Conservation (phyloP, 92 coral and sea anemone species). For the Nematostella vectensis region DNA sequence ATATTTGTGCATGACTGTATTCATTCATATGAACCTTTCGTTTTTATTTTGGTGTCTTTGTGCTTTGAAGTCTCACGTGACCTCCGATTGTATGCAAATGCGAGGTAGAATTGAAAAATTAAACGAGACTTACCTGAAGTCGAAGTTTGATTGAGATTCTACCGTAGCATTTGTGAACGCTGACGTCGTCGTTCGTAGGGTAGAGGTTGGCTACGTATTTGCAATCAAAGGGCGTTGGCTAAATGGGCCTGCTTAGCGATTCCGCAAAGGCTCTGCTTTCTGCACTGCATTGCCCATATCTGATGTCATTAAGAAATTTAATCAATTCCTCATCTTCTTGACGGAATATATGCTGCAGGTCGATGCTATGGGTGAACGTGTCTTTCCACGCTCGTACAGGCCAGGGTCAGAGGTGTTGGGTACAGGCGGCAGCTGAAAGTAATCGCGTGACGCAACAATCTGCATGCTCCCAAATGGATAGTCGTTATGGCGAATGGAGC, state of each 20-base stretch:
- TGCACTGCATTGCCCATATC: slow-evolving; percentile 1
- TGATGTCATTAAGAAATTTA: slow-evolving; percentile 13
- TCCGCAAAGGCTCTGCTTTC: slow-evolving; percentile 9
- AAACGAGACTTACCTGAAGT: slow-evolving; percentile 1
- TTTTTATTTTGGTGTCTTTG: slow-evolving; percentile 16
- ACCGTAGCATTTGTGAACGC: slow-evolving; percentile 37
- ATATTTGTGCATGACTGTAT: background rate
- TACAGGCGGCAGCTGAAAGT: slow-evolving; percentile 47
- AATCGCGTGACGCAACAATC: slow-evolving; percentile 50
- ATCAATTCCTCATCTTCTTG: slow-evolving; percentile 26
- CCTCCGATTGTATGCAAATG: slow-evolving; percentile 63
- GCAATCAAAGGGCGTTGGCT: slow-evolving; percentile 27
- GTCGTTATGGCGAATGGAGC: slow-evolving; percentile 7
- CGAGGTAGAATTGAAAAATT: slow-evolving; percentile 47
- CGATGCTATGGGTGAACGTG: slow-evolving; percentile 34
- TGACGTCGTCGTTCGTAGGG: slow-evolving; percentile 38
- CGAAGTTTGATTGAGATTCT: slow-evolving; percentile 59
- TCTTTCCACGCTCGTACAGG: slow-evolving; percentile 33
- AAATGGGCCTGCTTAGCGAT: slow-evolving; percentile 19
- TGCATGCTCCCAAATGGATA: slow-evolving; percentile 47
- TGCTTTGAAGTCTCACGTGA: slow-evolving; percentile 66
- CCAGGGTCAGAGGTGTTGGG: slow-evolving; percentile 17
- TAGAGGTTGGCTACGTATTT: slow-evolving; percentile 31
- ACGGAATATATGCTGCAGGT: slow-evolving; percentile 21
- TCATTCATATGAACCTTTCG: background rate